Percentiles rank a stretch among this genome's conserved stretches.
Evolutionary conservation across 2,113 vertebrate genomes (phyloP).

Genomic region (Limnothrissa miodon): DNA sequence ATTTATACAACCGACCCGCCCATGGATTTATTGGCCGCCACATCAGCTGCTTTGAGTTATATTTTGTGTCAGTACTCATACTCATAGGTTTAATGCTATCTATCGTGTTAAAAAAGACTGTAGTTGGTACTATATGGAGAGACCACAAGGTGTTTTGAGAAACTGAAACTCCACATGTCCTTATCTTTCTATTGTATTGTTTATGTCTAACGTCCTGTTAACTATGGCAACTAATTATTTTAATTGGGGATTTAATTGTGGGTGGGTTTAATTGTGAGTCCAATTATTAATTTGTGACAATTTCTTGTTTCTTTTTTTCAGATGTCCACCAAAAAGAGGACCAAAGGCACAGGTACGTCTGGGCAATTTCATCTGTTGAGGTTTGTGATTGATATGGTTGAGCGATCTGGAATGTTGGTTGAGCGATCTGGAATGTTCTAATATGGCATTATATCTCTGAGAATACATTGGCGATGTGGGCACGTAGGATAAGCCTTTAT

Average conservation of each 20-base stretch:
- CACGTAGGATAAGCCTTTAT: not conserved
- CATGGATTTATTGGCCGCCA: not conserved
- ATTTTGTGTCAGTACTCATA: not conserved
- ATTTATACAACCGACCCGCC: not conserved
- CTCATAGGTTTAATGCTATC: not conserved
- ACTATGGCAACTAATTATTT: not conserved
- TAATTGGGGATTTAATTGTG: not conserved
- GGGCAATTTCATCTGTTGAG: not conserved
- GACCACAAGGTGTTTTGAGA: not conserved
- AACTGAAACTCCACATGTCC: not conserved
- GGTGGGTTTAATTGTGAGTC: too few relatives aligned
- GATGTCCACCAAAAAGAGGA: slow-evolving; percentile 72
- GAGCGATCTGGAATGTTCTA: not conserved
- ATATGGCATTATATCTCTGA: slow-evolving; percentile 13
- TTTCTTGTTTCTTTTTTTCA: slow-evolving; percentile 63
- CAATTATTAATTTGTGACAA: slow-evolving; percentile 7
- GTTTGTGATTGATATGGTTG: not conserved
- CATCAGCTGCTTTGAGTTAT: not conserved
- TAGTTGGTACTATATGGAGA: too few relatives aligned
- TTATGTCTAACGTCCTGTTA: not conserved
- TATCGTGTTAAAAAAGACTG: not conserved
- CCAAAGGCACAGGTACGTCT: slow-evolving; percentile 77
- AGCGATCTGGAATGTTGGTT: not conserved
- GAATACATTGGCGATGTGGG: slow-evolving; percentile 14
- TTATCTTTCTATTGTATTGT: not conserved